Evolutionary conservation across 2,113 vertebrate genomes (phyloP), one percentile per base, ranked within the genome.

Genomic region (Oryzias melastigma): DNA sequence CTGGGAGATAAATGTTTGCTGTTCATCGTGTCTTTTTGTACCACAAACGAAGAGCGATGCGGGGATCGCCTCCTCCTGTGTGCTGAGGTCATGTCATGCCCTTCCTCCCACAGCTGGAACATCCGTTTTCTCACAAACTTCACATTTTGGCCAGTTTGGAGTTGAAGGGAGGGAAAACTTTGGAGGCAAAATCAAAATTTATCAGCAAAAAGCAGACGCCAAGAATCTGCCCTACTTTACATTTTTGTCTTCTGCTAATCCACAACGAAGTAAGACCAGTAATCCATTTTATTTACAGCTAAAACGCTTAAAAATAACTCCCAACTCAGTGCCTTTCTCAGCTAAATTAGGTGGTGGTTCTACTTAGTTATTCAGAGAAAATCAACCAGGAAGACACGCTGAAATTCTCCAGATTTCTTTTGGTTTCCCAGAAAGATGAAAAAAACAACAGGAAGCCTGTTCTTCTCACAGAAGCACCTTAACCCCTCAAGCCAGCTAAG

Each of bases 281-380:
- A 52, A 60, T 68, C 58, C 43, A 72, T 67, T 79, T 55, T 77
- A 59, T 78, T 64, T 47, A 52, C 62, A 81, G 65, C 66, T 63
- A 65, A 50, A 56, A 54, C 61, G 70, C 78, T 60, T 77, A 59
- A 77, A 68, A 78, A 63, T 59, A 20, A 52, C 73, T 81, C 66
- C 62, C 70, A 81, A 75, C 79, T 85, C 72, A 85, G 90, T 91
- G 90, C 87, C 90, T 89, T 91, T 35, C 35, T 35, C 10, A 35
- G 35, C 10, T 35, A 35, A 35, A 35, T 35, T 10, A 3, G 8
- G 8, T 35, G 10, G 35, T 35, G 35, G 35, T 35, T 35, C 35
- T 35, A 12, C 35, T 35, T 35, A 35, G 12, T 35, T 12, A 35
- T 35, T 35, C 3, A 35, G 35, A 35, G 7, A 35, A 12, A 35